A percentile compares a stretch with the other conserved stretches of the same genome.
These are phyloP conservation scores for Sphaeridia pumilis DNA, from an alignment of 2,888 invertebrate genomes.

Conservation along the genomic window DNA sequence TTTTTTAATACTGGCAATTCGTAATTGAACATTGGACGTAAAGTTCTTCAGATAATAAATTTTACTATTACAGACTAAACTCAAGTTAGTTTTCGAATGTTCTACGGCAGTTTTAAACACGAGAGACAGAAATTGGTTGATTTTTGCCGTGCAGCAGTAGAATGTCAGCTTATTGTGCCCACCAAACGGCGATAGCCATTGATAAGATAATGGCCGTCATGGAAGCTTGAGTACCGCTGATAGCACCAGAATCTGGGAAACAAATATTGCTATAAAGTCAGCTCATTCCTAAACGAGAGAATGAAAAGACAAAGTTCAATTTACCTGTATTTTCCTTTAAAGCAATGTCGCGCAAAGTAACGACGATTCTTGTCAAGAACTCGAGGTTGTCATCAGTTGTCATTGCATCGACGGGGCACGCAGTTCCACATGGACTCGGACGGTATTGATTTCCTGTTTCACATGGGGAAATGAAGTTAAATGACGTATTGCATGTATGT, in stretches of 20 bases:
- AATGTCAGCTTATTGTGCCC: too few relatives aligned
- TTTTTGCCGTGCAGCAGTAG: too few relatives aligned
- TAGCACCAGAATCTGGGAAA: conserved; percentile 8
- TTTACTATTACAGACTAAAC: too few relatives aligned
- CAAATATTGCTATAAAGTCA: not conserved
- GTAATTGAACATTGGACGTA: too few relatives aligned
- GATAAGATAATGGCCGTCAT: not conserved
- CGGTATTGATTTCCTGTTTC: conserved; percentile 3
- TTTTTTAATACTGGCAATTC: too few relatives aligned
- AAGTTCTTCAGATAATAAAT: too few relatives aligned
- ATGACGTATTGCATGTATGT: not conserved
- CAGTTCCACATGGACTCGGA: not conserved
- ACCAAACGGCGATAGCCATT: not conserved
- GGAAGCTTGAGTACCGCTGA: not conserved
- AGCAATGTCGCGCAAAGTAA: not conserved
- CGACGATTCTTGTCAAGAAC: conserved; percentile 3
- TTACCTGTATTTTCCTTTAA: conserved; percentile 9
- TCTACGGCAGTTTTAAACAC: too few relatives aligned
- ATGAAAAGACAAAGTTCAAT: not conserved
- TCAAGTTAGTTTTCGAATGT: too few relatives aligned
- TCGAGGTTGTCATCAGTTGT: conserved; percentile 2
- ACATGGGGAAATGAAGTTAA: not conserved
- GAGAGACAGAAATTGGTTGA: too few relatives aligned
- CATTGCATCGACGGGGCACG: conserved; percentile 5
- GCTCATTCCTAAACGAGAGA: not conserved